Conservation (phyloP, 2,113 vertebrate species). For the human (Homo sapiens) region GRCh38 chr7:121116501-121117000, state of each 20-base stretch:
- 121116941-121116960: too few relatives aligned
- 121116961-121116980: too few relatives aligned
- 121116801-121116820: neutral
- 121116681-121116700: neutral
- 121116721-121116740: rapidly evolving
- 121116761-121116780: neutral
- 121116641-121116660: neutral
- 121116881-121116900: neutral
- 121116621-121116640: neutral
- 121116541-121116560: neutral
- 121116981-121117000: too few relatives aligned
- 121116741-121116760: neutral
- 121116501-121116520: conserved; percentile 44
- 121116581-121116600: conserved; percentile 19
- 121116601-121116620: neutral
- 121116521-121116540: conserved; percentile 30
- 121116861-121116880: neutral
- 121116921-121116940: neutral
- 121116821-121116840: neutral
- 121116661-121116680: neutral
- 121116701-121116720: neutral
- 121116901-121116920: neutral
- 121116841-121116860: neutral
- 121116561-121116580: neutral
- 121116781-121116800: neutral